Conservation (phyloP, 2,113 vertebrate genomes). For the Dunckerocampus dactyliophorus region DNA sequence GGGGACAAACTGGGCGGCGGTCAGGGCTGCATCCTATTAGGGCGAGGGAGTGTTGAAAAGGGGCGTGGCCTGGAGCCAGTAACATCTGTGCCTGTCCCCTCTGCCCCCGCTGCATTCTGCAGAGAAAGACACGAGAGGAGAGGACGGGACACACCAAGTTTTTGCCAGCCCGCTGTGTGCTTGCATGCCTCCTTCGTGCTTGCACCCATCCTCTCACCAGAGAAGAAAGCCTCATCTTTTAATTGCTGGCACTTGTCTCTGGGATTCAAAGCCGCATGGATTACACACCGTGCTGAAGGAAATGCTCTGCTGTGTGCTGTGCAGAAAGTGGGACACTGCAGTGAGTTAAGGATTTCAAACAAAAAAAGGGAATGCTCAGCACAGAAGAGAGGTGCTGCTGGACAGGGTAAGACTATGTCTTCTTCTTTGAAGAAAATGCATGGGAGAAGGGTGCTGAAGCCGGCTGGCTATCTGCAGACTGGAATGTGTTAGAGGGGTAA, state of each 20-base stretch:
- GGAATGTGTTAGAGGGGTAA: slow-evolving; percentile 48
- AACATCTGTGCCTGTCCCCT: slow-evolving; percentile 75
- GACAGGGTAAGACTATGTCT: slow-evolving; percentile 55
- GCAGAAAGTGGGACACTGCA: slow-evolving; percentile 52
- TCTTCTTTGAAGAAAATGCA: background rate
- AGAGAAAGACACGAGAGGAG: slow-evolving; percentile 48
- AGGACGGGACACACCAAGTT: slow-evolving; percentile 41
- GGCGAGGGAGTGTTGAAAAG: slow-evolving; percentile 68
- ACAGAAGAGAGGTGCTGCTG: slow-evolving; percentile 30
- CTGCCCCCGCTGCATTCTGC: slow-evolving; percentile 58
- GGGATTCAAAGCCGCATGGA: slow-evolving; percentile 39
- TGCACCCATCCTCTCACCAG: slow-evolving; percentile 4
- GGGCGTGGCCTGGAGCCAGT: slow-evolving; percentile 66
- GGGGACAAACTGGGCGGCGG: slow-evolving; percentile 51
- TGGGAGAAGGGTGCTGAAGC: slow-evolving; percentile 25
- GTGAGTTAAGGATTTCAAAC: slow-evolving; percentile 35
- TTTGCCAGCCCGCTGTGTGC: slow-evolving; percentile 47
- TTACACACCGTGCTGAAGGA: slow-evolving; percentile 33
- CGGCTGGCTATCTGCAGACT: slow-evolving; percentile 48
- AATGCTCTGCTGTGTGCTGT: slow-evolving; percentile 48
- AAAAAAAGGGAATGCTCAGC: slow-evolving; percentile 47
- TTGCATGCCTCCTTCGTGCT: slow-evolving; percentile 23
- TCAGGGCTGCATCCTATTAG: slow-evolving; percentile 69
- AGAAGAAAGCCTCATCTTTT: slow-evolving; percentile 8
- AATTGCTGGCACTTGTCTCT: slow-evolving; percentile 33